Evolutionary conservation across 1,140 invertebrate species (phyloP).

Genomic region (Pachypeltis micranthus): DNA sequence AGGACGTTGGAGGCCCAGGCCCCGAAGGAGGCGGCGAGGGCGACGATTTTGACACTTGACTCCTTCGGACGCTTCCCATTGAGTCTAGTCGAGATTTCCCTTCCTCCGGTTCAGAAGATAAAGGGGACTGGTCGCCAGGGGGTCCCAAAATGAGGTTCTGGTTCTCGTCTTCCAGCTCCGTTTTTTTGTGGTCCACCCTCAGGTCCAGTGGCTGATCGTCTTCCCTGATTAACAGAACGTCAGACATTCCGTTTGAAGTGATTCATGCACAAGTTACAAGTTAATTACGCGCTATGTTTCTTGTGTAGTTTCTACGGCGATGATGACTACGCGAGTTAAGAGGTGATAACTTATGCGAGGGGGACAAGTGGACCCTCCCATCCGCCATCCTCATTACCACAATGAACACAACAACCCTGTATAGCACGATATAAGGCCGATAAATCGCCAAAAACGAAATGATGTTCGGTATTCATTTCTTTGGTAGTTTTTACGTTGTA

Average conservation of each 20-base stretch:
- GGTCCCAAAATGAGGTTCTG: conserved; percentile 47
- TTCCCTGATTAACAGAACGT: conserved; percentile 30
- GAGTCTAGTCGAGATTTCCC: neutral
- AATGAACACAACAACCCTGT: too few relatives aligned
- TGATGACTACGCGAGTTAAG: too few relatives aligned
- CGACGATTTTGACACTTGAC: conserved; percentile 9
- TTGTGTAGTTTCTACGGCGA: too few relatives aligned
- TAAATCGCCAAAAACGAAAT: too few relatives aligned
- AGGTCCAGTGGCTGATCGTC: conserved; percentile 71
- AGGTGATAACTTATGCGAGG: too few relatives aligned
- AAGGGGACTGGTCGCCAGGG: conserved; percentile 28
- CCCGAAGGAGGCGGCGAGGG: neutral
- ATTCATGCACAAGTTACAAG: too few relatives aligned
- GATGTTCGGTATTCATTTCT: too few relatives aligned
- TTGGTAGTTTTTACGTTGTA: neutral
- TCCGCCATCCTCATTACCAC: too few relatives aligned
- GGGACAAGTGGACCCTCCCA: too few relatives aligned
- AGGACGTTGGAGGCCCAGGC: conserved; percentile 27
- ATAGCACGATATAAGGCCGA: too few relatives aligned
- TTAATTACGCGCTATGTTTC: too few relatives aligned
- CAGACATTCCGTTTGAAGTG: too few relatives aligned
- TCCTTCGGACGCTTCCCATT: neutral
- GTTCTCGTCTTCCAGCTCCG: conserved; percentile 59
- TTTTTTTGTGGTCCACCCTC: conserved; percentile 66
- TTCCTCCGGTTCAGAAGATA: neutral